These are phyloP conservation scores for Limnephilus lunatus DNA, from an alignment of 2,888 invertebrate genomes.

Conservation along the genomic window DNA sequence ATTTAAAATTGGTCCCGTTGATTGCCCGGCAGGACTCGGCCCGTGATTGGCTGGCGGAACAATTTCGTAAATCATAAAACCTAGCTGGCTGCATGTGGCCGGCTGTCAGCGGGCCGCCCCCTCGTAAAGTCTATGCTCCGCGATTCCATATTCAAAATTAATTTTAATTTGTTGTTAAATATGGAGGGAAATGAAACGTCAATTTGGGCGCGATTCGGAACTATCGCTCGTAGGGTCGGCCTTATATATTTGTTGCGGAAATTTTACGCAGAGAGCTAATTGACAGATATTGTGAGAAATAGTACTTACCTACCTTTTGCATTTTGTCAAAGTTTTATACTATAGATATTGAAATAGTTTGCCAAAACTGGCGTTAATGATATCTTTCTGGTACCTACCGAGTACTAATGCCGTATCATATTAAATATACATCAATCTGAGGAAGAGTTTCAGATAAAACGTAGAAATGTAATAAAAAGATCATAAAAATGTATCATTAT, in stretches of 20 bases:
- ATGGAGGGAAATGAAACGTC: slow-evolving; percentile 62
- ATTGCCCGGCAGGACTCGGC: slow-evolving; percentile 57
- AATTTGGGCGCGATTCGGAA: slow-evolving; percentile 36
- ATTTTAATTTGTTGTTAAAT: slow-evolving; percentile 62
- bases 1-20: slow-evolving; percentile 63
- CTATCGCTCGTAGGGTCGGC: not conserved
- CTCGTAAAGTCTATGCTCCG: slow-evolving; percentile 61
- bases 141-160: slow-evolving; percentile 64
- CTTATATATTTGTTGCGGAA: not conserved
- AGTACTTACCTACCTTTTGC: not conserved
- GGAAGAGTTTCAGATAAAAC: not conserved
- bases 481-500: not conserved
- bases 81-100: slow-evolving; percentile 55
- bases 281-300: not conserved
- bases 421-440: not conserved
- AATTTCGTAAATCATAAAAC: slow-evolving; percentile 65
- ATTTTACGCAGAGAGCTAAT: not conserved
- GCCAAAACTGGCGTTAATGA: not conserved
- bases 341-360: not conserved
- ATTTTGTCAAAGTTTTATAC: not conserved
- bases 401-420: not conserved
- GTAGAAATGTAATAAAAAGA: not conserved
- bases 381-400: not conserved
- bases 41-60: slow-evolving; percentile 59
- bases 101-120: slow-evolving; percentile 65